Percentiles rank a stretch among this genome's conserved stretches.
phyloP scores from a whole-genome alignment of 2,888 invertebrate species.

The Rotaria magnacalcarata region DNA sequence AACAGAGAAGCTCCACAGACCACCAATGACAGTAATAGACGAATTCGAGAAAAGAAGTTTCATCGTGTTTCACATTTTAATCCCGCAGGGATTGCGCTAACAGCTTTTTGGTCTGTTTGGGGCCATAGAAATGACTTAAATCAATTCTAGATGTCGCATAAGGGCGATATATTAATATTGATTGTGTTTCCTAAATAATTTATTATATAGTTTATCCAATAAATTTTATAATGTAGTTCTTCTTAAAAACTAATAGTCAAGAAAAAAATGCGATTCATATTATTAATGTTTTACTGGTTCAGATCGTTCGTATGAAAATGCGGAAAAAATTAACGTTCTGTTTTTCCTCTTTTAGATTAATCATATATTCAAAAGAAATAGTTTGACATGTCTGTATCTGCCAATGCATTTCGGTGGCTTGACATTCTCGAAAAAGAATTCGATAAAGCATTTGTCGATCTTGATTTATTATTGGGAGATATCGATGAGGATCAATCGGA shows the following conservation, averaged over 20 bases:
- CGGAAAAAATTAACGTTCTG: neutral
- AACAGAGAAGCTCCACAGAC: no score
- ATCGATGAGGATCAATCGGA: slow-evolving; percentile 57
- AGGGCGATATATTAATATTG: neutral
- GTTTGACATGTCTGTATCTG: slow-evolving; percentile 45
- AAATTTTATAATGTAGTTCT: neutral
- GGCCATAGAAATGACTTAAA: no score
- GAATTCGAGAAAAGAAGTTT: no score
- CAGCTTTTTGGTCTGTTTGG: no score
- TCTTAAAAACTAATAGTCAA: neutral
- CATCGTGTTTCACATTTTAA: no score
- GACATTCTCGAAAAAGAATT: slow-evolving; percentile 83
- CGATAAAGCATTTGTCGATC: slow-evolving; percentile 77
- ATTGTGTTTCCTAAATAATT: neutral
- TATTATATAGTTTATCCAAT: neutral
- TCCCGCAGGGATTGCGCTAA: no score
- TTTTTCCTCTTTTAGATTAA: neutral
- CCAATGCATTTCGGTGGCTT: slow-evolving; percentile 72
- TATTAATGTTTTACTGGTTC: neutral
- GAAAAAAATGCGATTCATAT: neutral
- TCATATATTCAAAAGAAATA: neutral
- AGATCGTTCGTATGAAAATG: neutral
- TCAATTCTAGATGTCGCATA: neutral
- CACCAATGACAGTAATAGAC: no score
- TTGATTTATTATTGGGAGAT: slow-evolving; percentile 68